Evolutionary conservation across 2,888 invertebrate species (phyloP), one percentile per base, ranked within the genome.

Genomic region (Catocala fraxini): DNA sequence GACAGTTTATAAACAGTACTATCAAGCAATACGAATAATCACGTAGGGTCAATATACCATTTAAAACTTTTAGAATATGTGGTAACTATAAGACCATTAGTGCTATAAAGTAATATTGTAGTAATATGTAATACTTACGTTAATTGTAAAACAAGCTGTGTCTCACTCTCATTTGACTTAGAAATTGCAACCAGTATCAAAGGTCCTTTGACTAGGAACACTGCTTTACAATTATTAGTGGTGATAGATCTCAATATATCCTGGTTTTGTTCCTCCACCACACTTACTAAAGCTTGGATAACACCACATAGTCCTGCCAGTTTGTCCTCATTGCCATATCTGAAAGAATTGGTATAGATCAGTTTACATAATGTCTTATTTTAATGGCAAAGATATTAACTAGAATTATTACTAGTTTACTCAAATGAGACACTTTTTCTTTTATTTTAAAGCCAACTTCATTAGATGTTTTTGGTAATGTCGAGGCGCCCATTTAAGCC

Each of bases 301-400:
- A 99, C 98, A 12, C 99, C 99, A 93, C 98, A 99, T 12, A 99
- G 92, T 12, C 99, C 98, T 6, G 98, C 99, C 80, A 99, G 91
- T 88, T 98, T 98, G 84, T 99, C 99, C 93, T 99, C 99, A 88
- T 96, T 97, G 5, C 98, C 98, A 90, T 98, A 97, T 81, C 98
- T 97, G 85, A 63, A 90, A 88, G 9, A 25, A 7, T 11, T 25
- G n/a, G 11, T 13, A 12, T 15, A 15, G 9, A 10, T 7, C 12
- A 11, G 9, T 7, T 41, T 25, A 25, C 1, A 25, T 25, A 25
- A 25, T 25, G 25, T 25, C 1, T 25, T 25, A 4, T 25, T 25
- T 25, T 25, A 25, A 25, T 25, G 25, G 4, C 4, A 4, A 4
- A 25, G 25, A 25, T 4, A 25, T 25, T 25, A n/a, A n/a, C n/a